Conservation (phyloP, 2,113 vertebrate species). For the Hippocampus barbouri region DNA sequence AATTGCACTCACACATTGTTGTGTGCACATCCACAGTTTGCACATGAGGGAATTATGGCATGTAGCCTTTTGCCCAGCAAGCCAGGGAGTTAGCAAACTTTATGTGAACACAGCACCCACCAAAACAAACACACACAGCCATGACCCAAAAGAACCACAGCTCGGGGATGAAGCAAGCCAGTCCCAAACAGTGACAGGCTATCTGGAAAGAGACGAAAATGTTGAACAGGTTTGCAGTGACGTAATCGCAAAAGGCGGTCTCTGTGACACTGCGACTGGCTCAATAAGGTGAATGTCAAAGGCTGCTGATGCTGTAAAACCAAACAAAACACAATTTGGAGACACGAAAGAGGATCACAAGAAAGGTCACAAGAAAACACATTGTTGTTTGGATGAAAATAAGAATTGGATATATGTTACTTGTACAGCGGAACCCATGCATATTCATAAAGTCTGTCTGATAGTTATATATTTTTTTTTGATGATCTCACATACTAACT, state of each 20-base stretch:
- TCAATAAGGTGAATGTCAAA: neutral
- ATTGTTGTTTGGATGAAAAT: too few relatives aligned
- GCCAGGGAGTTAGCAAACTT: constrained; percentile 45
- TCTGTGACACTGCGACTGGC: too few relatives aligned
- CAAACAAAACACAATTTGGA: neutral
- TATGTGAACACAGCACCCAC: constrained; percentile 27
- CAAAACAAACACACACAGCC: constrained; percentile 13
- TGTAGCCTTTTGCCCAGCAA: constrained; percentile 42
- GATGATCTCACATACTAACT: neutral
- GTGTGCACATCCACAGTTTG: constrained; percentile 33
- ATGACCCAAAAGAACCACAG: constrained; percentile 11
- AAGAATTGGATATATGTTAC: too few relatives aligned
- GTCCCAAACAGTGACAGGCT: constrained; percentile 18
- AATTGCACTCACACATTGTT: constrained; percentile 22
- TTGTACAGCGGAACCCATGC: too few relatives aligned
- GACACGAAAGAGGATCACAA: too few relatives aligned
- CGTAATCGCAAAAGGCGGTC: constrained; percentile 7
- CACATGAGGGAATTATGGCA: constrained; percentile 35
- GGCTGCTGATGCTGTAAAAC: neutral
- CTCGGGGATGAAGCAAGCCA: constrained; percentile 36
- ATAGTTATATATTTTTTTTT: too few relatives aligned
- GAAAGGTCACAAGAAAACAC: too few relatives aligned
- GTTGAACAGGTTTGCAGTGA: constrained; percentile 13
- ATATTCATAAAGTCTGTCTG: too few relatives aligned
- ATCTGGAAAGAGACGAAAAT: constrained; percentile 3